phyloP scores from a whole-genome alignment of 2,113 vertebrate genomes.

The Engystomops pustulosus region DNA sequence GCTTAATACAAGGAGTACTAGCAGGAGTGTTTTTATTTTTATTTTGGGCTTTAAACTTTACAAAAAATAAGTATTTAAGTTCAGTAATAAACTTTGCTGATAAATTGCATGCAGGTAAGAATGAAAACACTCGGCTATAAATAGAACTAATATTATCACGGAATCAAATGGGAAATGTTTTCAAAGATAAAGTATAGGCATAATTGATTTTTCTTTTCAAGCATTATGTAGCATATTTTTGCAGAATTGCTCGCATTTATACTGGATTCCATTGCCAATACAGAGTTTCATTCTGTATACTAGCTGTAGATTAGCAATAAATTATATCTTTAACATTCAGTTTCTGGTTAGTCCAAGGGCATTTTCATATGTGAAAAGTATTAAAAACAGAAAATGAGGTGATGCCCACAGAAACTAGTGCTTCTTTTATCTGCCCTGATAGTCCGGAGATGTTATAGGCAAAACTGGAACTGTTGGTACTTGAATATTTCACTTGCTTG shows the following conservation, averaged over 20 bases:
- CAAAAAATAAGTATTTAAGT: neutral
- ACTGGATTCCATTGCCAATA: neutral
- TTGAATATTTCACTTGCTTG: no score
- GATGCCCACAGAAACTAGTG: neutral
- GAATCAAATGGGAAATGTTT: neutral
- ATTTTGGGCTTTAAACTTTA: constrained; percentile 7
- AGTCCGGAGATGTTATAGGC: no score
- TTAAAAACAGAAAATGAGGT: neutral
- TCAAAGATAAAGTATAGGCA: neutral
- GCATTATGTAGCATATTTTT: neutral
- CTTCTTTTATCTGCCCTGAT: neutral
- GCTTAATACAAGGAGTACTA: constrained; percentile 1
- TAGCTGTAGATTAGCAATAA: neutral
- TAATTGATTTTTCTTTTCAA: neutral
- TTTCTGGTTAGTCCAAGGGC: neutral
- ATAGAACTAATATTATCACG: neutral
- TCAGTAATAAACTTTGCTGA: neutral
- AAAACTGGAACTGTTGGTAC: no score
- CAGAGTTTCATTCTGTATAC: neutral
- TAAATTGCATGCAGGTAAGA: neutral
- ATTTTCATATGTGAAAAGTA: neutral
- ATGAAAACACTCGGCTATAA: neutral
- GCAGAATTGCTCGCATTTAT: neutral
- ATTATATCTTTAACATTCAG: neutral
- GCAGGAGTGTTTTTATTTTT: neutral